Evolutionary conservation across 2,113 vertebrate species (phyloP).

Genomic region (Petrocephalus microphthalmus): DNA sequence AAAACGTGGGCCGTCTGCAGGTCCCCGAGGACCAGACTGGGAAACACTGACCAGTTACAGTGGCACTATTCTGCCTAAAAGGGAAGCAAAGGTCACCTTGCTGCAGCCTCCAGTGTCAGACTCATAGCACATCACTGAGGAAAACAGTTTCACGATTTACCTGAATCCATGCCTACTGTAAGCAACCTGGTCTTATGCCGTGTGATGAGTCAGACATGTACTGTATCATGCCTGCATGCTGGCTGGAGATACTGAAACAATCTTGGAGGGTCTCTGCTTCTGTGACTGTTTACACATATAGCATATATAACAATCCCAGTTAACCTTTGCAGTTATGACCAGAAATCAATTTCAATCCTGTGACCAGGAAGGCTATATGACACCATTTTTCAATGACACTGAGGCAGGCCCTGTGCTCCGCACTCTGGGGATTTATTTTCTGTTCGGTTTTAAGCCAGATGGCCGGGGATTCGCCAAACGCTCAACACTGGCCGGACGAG

Average conservation of each 20-base stretch:
- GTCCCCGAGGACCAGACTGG: background rate
- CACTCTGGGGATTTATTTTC: slow-evolving; percentile 29
- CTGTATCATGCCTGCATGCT: background rate
- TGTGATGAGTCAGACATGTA: background rate
- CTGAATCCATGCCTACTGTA: background rate
- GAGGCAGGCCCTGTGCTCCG: slow-evolving; percentile 27
- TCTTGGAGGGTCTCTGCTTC: background rate
- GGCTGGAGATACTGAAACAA: background rate
- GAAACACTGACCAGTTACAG: background rate
- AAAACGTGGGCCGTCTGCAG: background rate
- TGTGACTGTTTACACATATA: background rate
- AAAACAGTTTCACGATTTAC: background rate
- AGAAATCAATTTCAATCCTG: background rate
- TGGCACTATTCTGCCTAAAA: background rate
- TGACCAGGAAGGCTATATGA: background rate
- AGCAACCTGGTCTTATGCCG: background rate
- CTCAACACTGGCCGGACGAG: slow-evolving; percentile 47
- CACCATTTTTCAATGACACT: background rate
- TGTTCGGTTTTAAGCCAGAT: slow-evolving; percentile 47
- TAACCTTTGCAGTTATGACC: background rate
- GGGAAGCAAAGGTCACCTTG: background rate
- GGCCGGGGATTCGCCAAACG: slow-evolving; percentile 44
- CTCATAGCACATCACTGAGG: background rate
- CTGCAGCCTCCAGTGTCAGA: background rate
- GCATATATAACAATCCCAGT: background rate